These are phyloP conservation scores for Pammene fasciana DNA, from an alignment of 2,888 invertebrate genomes.

Conservation along the genomic window DNA sequence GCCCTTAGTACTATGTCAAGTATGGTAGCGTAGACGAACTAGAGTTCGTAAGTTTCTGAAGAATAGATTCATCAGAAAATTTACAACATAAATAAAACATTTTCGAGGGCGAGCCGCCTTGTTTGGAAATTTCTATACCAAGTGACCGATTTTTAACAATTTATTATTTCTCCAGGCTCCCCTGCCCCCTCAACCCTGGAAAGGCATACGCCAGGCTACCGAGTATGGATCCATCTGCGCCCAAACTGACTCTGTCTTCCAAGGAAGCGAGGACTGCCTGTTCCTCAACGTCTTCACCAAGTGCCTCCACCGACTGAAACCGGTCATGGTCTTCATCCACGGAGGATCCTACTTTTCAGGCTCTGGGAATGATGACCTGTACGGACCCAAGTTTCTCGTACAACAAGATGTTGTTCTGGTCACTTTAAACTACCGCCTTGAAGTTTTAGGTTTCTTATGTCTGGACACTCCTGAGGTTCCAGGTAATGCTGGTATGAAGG, in stretches of 20 bases:
- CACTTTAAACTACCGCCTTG: conserved; percentile 55
- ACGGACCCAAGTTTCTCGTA: conserved; percentile 56
- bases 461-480: conserved; percentile 47
- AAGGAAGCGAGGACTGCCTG: conserved; percentile 52
- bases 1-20: too few species aligned
- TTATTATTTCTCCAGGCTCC: conserved; percentile 47
- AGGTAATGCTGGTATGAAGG: conserved; percentile 52
- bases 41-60: too few species aligned
- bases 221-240: conserved; percentile 49
- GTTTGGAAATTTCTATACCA: too few species aligned
- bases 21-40: too few species aligned
- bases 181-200: conserved; percentile 48
- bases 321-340: conserved; percentile 59
- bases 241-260: conserved; percentile 44
- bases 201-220: conserved; percentile 48
- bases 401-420: conserved; percentile 54
- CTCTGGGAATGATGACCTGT: conserved; percentile 47
- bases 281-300: conserved; percentile 52
- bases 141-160: too few species aligned
- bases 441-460: conserved; percentile 49
- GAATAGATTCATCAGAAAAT: too few species aligned
- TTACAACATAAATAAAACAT: too few species aligned
- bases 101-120: too few species aligned
- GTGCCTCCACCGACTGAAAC: conserved; percentile 42
- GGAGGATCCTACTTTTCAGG: conserved; percentile 55